Evolutionary conservation across 2,797 vertebrate species (phyloP), one percentile per base, ranked within the genome.

Genomic region (Epinephelus awoara): DNA sequence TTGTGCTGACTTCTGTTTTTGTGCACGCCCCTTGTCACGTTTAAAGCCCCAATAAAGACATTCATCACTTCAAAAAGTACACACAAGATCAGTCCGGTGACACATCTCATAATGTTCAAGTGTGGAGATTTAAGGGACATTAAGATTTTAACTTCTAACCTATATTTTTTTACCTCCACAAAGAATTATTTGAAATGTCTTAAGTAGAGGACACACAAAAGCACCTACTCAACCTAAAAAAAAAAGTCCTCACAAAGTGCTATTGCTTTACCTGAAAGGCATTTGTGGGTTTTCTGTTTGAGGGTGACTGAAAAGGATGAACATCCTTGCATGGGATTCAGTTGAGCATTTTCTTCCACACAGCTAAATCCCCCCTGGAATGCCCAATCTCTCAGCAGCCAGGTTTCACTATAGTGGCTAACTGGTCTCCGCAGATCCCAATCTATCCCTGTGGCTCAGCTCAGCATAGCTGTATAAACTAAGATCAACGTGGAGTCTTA

Each of bases 331-430:
- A 57, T 57, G 21, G 64, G 81, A 86, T 83, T 89, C 71, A 84
- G 84, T 85, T 88, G 84, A 85, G 80, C 69, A 71, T 90, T 93
- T 94, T 90, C 80, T 70, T 70, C 67, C 80, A 67, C 62, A 74
- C 77, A 67, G 23, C 83, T 84, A 93, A 95, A 95, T 95, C 93
- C 90, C 84, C 65, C 55, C 14, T 88, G 92, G 94, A 94, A 95
- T 94, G 90, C 73, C 56, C 25, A 25, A 72, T 90, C 93, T 92
- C 89, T 94, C 89, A 93, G 80, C 90, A 72, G 81, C 80, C 67
- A 81, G 82, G 73, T 89, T 82, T 91, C 82, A 75, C 87, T 75
- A 40, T 58, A 42, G 75, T 38, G 47, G n/a, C 84, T 51, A 25
- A 73, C 75, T 40, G 82, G 77, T 70, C 80, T 76, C 71, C 73